Base-by-base conservation (phyloP, 2,797 vertebrate genomes). In the Labroides dimidiatus region DNA sequence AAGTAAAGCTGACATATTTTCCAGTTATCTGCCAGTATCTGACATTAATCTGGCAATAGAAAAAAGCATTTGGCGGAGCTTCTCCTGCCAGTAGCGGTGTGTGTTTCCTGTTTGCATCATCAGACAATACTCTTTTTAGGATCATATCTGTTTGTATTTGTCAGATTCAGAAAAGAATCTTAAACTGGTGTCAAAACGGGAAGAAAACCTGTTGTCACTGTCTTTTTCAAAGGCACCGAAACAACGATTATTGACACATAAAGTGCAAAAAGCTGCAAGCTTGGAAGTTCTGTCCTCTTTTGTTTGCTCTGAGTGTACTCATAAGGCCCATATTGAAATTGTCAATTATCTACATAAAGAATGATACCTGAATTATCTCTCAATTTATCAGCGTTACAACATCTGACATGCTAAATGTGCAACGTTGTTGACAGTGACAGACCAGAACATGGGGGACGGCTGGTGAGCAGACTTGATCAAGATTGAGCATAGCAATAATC, bases 1-100 rank as follows among this genome's bases (percentile, higher is more conserved):
- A 92, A 93, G 89, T 92, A 92, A 91, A 91, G 87, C 89, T 92
- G 93, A 93, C 92, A 93, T 93, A 91, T 93, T 93, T 92, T 79
- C 73, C 80, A 89, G 77, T 91, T 92, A 91, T 90, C 91, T 93
- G 92, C 92, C 94, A 94, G 90, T 89, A 91, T 92, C 82, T 93
- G 91, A 92, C 92, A 93, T 90, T 88, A 91, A 89, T 90, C 91
- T 94, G 92, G 90, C 89, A 90, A 82, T 27, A 84, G 78, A 87
- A 84, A 85, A 89, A 86, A 68, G 64, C 76, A 83, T 84, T 93
- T 93, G 92, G 91, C 88, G 84, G 64, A n/a, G 85, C 23, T 44
- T 59, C 55, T 43, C 23, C 48, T 84, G 77, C 73, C 75, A 85
- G 44, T 79, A 83, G 74, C 76, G 64, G 78, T 69, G 54, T 72